Percentiles rank a stretch among this genome's conserved stretches.
These are phyloP conservation scores for Osedax frankpressi DNA, from an alignment of 2,888 invertebrate species.

Conservation along the genomic window DNA sequence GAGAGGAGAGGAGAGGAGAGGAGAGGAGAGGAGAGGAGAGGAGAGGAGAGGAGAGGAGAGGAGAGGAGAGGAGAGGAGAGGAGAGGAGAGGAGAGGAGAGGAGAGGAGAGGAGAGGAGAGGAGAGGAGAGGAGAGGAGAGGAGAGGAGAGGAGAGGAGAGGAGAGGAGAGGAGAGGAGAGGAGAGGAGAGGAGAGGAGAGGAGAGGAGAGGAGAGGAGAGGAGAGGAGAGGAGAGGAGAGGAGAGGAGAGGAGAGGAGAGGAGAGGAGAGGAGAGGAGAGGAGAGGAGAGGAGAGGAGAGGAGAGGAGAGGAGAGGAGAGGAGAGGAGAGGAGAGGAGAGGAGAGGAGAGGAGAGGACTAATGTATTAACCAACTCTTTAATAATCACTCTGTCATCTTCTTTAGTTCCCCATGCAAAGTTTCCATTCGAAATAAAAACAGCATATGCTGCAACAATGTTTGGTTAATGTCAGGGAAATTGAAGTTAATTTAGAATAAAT, in stretches of 20 bases:
- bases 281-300: neutral
- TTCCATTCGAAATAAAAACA: slow-evolving; percentile 35
- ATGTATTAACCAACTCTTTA: slow-evolving; percentile 32
- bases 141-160: neutral
- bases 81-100: neutral
- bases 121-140: neutral
- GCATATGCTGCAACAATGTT: slow-evolving; percentile 30
- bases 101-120: neutral
- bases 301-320: neutral
- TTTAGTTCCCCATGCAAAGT: slow-evolving; percentile 40
- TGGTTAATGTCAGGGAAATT: neutral
- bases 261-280: neutral
- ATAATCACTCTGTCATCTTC: slow-evolving; percentile 30
- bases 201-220: neutral
- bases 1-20: neutral
- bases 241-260: neutral
- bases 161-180: neutral
- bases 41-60: neutral
- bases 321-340: neutral
- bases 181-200: neutral
- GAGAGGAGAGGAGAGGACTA: too few relatives aligned
- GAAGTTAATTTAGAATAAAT: too few relatives aligned
- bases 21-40: neutral
- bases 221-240: neutral
- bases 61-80: neutral